Percentiles rank a stretch among this genome's conserved stretches.
Evolutionary conservation across 2,888 invertebrate genomes (phyloP).

Genomic region (Meliscaeva auricollis): DNA sequence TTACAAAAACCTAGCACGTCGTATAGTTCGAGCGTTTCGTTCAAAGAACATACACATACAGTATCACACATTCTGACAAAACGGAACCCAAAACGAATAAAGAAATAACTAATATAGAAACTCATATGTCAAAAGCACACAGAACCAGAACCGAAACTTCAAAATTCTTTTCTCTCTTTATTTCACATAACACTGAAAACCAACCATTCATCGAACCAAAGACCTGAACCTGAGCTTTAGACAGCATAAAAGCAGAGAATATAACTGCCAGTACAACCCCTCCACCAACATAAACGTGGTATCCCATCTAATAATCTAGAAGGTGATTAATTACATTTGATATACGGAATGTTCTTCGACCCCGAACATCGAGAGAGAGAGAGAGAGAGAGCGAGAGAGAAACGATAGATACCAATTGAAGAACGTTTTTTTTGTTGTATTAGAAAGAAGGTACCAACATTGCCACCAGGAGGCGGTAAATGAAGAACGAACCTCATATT

Average conservation of each 20-base stretch:
- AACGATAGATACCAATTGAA: constrained; percentile 15
- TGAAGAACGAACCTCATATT: background rate
- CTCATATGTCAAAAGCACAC: constrained; percentile 66
- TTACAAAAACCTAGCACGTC: constrained; percentile 66
- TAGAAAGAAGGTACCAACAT: background rate
- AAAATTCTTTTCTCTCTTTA: constrained; percentile 38
- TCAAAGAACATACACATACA: constrained; percentile 6
- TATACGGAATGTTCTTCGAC: constrained; percentile 40
- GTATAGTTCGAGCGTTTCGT: constrained; percentile 24
- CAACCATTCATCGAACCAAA: constrained; percentile 24
- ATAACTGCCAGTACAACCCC: constrained; percentile 16
- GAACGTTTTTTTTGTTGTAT: background rate
- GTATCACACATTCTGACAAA: constrained; percentile 17
- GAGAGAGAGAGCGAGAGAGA: background rate
- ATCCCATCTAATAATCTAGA: constrained; percentile 67
- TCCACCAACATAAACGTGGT: background rate
- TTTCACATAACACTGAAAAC: constrained; percentile 13
- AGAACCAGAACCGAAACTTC: constrained; percentile 35
- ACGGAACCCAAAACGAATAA: constrained; percentile 9
- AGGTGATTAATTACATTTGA: constrained; percentile 71
- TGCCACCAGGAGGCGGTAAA: constrained; percentile 44
- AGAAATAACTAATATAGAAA: constrained; percentile 51
- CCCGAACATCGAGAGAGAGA: background rate
- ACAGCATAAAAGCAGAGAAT: background rate
- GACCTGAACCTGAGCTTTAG: background rate